Evolutionary conservation across 2,797 vertebrate species (phyloP).

Genomic region (Peromyscus melanophrys): DNA sequence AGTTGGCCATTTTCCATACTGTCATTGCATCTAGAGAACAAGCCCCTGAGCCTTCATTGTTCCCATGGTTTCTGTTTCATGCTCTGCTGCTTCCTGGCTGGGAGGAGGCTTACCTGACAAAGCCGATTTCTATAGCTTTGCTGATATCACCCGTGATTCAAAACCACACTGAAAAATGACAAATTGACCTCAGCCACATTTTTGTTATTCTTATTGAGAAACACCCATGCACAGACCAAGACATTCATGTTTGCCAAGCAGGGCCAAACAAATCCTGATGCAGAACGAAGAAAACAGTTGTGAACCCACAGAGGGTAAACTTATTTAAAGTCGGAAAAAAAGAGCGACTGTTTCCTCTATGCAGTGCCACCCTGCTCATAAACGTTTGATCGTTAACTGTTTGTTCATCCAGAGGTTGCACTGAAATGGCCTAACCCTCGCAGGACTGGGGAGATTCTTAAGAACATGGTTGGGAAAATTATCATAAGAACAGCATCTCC

Average conservation of each 20-base stretch:
- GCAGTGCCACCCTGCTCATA: neutral
- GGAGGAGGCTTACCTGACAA: slow-evolving; percentile 76
- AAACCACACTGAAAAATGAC: slow-evolving; percentile 77
- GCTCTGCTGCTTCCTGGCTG: slow-evolving; percentile 68
- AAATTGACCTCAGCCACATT: slow-evolving; percentile 65
- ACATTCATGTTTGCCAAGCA: slow-evolving; percentile 59
- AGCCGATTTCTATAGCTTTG: slow-evolving; percentile 75
- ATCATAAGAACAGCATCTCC: slow-evolving; percentile 71
- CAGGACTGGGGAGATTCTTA: slow-evolving; percentile 50
- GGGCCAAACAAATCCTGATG: slow-evolving; percentile 5
- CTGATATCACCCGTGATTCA: slow-evolving; percentile 78
- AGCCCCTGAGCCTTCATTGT: slow-evolving; percentile 61
- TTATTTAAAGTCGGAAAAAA: slow-evolving; percentile 55
- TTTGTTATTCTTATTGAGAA: slow-evolving; percentile 71
- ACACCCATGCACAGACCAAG: slow-evolving; percentile 64
- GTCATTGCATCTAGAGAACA: slow-evolving; percentile 72
- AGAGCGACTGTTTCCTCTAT: slow-evolving; percentile 49
- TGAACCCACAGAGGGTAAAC: neutral
- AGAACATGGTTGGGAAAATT: slow-evolving; percentile 53
- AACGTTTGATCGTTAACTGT: slow-evolving; percentile 37
- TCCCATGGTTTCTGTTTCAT: slow-evolving; percentile 76
- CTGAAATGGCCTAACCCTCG: slow-evolving; percentile 54
- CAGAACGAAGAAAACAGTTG: slow-evolving; percentile 59
- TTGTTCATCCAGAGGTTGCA: slow-evolving; percentile 58
- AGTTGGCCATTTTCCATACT: slow-evolving; percentile 70